A percentile compares a stretch with the other conserved stretches of the same genome.
Evolutionary conservation across 2,797 vertebrate species (phyloP).

Genomic region (Myripristis jacobus): DNA sequence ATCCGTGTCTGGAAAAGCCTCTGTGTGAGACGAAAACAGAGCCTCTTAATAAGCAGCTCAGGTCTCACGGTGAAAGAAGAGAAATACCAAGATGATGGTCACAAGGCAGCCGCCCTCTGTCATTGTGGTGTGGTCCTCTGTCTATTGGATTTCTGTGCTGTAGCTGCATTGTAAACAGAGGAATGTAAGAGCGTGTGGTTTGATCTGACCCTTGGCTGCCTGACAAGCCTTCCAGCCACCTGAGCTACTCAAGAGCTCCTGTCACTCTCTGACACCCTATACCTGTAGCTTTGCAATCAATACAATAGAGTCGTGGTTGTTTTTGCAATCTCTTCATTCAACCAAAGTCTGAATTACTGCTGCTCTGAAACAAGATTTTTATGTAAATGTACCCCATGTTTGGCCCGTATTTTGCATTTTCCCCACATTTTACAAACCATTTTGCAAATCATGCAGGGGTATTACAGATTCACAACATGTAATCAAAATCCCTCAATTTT

Average conservation of each 20-base stretch:
- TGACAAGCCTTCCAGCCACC: constrained; percentile 20
- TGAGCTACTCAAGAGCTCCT: background rate
- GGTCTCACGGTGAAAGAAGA: constrained; percentile 21
- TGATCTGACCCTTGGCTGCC: constrained; percentile 25
- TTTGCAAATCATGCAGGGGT: too few relatives aligned
- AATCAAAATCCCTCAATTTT: too few relatives aligned
- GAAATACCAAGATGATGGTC: constrained; percentile 26
- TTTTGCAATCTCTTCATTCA: too few relatives aligned
- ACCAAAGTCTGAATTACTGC: too few relatives aligned
- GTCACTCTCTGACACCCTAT: background rate
- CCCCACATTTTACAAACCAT: too few relatives aligned
- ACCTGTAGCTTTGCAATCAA: background rate
- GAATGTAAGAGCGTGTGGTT: constrained; percentile 25
- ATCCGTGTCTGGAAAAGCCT: constrained; percentile 46
- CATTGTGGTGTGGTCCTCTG: constrained; percentile 45
- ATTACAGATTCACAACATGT: too few relatives aligned
- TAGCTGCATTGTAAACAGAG: constrained; percentile 41
- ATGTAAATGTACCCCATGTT: too few relatives aligned
- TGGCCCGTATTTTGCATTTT: too few relatives aligned
- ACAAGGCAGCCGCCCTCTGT: constrained; percentile 39
- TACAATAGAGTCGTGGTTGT: background rate
- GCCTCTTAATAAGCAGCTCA: constrained; percentile 40
- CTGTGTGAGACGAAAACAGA: constrained; percentile 21
- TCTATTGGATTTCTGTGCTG: constrained; percentile 61
- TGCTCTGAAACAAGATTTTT: too few relatives aligned